phyloP scores from a whole-genome alignment of 2,797 vertebrate genomes.

The Rhinichthys osculus region DNA sequence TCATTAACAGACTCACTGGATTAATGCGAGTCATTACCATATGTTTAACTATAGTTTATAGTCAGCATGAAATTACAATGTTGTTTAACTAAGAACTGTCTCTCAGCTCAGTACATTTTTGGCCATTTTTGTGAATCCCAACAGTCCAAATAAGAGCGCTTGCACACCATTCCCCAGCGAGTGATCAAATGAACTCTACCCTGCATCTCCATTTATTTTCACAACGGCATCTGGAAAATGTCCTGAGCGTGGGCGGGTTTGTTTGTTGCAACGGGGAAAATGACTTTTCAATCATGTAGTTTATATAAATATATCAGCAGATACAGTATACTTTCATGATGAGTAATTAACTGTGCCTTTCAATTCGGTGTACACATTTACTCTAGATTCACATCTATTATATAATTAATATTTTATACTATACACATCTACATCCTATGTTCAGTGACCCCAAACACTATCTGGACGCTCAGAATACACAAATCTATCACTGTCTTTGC shows the following conservation, averaged over 20 bases:
- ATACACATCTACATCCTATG: neutral
- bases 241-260: constrained; percentile 23
- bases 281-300: constrained; percentile 32
- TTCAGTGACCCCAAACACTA: neutral
- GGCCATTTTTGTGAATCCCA: constrained; percentile 20
- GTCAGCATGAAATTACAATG: neutral
- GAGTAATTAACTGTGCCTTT: neutral
- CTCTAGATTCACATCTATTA: constrained; percentile 11
- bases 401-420: neutral
- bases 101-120: constrained; percentile 4
- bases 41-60: neutral
- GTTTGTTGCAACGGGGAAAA: constrained; percentile 46
- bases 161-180: neutral
- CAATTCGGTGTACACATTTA: neutral
- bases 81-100: neutral
- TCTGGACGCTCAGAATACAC: neutral
- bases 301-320: constrained; percentile 57
- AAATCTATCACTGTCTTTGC: neutral
- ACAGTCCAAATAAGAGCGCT: neutral
- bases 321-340: constrained; percentile 34
- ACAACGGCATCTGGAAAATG: constrained; percentile 26
- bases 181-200: constrained; percentile 25
- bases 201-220: constrained; percentile 20
- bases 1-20: constrained; percentile 1
- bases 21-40: neutral